Evolutionary conservation across 2,797 vertebrate species (phyloP).

Genomic region (Argyrosomus regius): DNA sequence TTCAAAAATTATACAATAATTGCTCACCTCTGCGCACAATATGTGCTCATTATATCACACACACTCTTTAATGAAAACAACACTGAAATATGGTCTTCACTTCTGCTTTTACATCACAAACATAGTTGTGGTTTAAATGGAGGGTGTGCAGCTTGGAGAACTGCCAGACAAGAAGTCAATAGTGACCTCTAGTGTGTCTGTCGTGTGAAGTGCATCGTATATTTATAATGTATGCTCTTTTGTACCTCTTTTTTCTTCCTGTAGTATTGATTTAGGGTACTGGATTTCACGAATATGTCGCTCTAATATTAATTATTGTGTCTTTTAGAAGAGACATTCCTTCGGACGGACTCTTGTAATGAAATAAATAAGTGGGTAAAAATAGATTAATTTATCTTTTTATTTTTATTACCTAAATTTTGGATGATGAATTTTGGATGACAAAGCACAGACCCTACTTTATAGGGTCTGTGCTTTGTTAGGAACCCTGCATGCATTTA

Average conservation of each 20-base stretch:
- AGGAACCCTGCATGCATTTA: rapidly evolving
- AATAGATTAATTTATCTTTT: background rate
- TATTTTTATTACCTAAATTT: background rate
- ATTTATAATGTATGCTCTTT: background rate
- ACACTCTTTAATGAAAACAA: background rate
- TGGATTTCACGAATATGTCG: background rate
- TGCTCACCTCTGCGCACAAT: background rate
- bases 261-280: background rate
- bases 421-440: too few relatives aligned
- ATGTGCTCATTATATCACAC: background rate
- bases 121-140: background rate
- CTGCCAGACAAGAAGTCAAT: slow-evolving; percentile 5
- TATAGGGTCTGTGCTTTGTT: background rate
- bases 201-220: background rate
- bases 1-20: background rate
- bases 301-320: background rate
- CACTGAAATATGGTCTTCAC: background rate
- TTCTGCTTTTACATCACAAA: background rate
- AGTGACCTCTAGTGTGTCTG: slow-evolving; percentile 55
- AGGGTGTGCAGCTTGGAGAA: background rate
- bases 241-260: too few relatives aligned
- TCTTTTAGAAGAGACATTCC: background rate
- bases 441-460: too few relatives aligned
- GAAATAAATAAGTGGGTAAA: background rate
- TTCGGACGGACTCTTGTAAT: background rate